Evolutionary conservation across 2,797 vertebrate species (phyloP).

Genomic region (Phoeniculus purpureus): DNA sequence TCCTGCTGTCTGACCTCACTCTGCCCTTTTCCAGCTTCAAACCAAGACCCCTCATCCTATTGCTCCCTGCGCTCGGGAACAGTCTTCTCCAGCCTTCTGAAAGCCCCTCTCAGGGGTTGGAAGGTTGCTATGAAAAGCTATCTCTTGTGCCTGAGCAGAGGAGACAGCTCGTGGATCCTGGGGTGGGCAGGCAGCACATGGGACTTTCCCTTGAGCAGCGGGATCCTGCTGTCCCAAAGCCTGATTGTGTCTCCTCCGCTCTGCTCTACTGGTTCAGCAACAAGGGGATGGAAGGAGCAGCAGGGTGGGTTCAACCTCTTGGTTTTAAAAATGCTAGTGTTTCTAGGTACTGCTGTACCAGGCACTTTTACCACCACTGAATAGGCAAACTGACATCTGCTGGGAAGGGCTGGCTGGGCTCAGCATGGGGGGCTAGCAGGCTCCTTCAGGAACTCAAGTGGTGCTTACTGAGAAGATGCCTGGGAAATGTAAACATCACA

Average conservation of each 20-base stretch:
- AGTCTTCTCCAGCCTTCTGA: too few species aligned
- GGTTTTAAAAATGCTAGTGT: neutral
- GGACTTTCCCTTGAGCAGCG: neutral
- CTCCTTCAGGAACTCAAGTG: neutral
- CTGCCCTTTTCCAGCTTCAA: too few species aligned
- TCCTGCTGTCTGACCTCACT: too few species aligned
- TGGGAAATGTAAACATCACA: neutral
- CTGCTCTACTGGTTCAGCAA: neutral
- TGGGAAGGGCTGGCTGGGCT: neutral
- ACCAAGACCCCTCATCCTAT: too few species aligned
- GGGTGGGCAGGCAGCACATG: neutral
- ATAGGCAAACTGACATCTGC: neutral
- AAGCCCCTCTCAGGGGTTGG: too few species aligned
- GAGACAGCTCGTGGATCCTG: neutral
- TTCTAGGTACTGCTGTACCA: neutral
- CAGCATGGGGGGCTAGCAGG: neutral
- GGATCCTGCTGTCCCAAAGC: neutral
- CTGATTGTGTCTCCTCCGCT: neutral
- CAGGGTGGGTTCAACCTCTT: neutral
- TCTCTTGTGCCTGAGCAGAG: neutral
- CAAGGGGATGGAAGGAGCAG: neutral
- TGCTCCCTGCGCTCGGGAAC: too few species aligned
- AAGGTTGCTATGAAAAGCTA: neutral
- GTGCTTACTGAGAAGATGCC: neutral
- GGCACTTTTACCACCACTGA: neutral